Evolutionary conservation across 2,888 invertebrate genomes (phyloP).

Genomic region (Hirtodrosophila confusa): DNA sequence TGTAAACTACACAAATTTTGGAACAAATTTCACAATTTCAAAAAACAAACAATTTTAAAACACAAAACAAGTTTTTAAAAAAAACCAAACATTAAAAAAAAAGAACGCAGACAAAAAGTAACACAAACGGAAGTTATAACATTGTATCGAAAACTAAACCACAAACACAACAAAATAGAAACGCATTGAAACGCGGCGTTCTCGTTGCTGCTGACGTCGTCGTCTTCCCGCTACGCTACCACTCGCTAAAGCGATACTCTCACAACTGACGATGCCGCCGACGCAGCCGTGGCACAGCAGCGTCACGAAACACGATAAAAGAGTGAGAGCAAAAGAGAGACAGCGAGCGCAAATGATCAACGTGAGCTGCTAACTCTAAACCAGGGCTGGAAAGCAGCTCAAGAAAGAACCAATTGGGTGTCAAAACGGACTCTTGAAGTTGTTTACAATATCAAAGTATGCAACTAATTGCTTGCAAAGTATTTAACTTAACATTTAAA

Average conservation of each 20-base stretch:
- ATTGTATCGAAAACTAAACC: slow-evolving; percentile 30
- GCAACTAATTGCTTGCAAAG: too few relatives aligned
- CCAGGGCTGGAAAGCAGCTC: slow-evolving; percentile 36
- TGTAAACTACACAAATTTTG: slow-evolving; percentile 2
- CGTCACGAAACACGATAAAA: slow-evolving; percentile 39
- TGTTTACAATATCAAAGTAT: too few relatives aligned
- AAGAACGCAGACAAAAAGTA: background rate
- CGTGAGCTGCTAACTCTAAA: slow-evolving; percentile 9
- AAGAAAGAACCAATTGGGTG: slow-evolving; percentile 23
- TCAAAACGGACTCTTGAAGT: too few relatives aligned
- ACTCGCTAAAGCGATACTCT: slow-evolving; percentile 51
- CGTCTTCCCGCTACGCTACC: slow-evolving; percentile 39
- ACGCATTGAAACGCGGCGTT: slow-evolving; percentile 33
- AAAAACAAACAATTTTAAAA: slow-evolving; percentile 15
- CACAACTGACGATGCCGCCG: slow-evolving; percentile 60
- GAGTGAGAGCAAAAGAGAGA: slow-evolving; percentile 18
- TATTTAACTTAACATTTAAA: too few relatives aligned
- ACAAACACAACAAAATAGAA: slow-evolving; percentile 41
- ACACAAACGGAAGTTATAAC: slow-evolving; percentile 12
- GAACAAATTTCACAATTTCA: slow-evolving; percentile 13
- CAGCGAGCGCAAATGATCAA: slow-evolving; percentile 33
- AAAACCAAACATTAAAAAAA: background rate
- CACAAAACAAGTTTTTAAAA: background rate
- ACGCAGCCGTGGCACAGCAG: slow-evolving; percentile 50
- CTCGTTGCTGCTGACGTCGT: slow-evolving; percentile 8